phyloP scores from a whole-genome alignment of 1,140 invertebrate genomes.

The Gryon sp. region DNA sequence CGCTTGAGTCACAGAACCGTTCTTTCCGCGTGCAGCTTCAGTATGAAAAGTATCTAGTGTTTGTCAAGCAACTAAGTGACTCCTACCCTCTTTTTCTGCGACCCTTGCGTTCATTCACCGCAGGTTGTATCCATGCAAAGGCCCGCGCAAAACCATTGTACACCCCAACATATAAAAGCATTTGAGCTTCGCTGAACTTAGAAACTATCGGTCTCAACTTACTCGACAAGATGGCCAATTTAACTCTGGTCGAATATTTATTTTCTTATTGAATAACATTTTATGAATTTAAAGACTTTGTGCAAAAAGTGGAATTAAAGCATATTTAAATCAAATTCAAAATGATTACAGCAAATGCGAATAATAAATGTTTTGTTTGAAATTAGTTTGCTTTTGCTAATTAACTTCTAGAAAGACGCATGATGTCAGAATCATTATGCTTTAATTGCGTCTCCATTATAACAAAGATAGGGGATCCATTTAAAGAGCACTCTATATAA shows the following conservation, averaged over 20 bases:
- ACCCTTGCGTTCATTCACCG: conserved; percentile 50
- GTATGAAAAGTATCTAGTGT: conserved; percentile 46
- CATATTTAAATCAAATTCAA: background rate
- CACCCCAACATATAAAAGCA: conserved; percentile 46
- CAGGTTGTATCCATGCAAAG: conserved; percentile 57
- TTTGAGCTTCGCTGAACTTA: conserved; percentile 33
- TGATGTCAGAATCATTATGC: conserved; percentile 49
- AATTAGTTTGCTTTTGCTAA: conserved; percentile 48
- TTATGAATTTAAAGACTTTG: no score
- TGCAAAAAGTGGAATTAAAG: no score
- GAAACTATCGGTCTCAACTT: conserved; percentile 18
- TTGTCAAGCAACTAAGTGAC: conserved; percentile 61
- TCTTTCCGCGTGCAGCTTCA: conserved; percentile 25
- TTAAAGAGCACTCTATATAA: conserved; percentile 57
- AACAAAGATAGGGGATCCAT: conserved; percentile 56
- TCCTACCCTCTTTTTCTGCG: conserved; percentile 61
- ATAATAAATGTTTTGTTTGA: conserved; percentile 22
- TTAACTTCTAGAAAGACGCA: conserved; percentile 24
- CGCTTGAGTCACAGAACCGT: conserved; percentile 11
- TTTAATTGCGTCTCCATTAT: conserved; percentile 39
- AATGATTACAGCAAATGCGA: conserved; percentile 11
- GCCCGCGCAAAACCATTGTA: conserved; percentile 34
- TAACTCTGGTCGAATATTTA: no score
- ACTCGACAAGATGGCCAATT: no score
- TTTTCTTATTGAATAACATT: no score